Evolutionary conservation across 37 sponge, comb jelly and placozoan species (phyloP), one percentile per base, ranked within the genome.

Genomic region (Hexactinellida sp.): DNA sequence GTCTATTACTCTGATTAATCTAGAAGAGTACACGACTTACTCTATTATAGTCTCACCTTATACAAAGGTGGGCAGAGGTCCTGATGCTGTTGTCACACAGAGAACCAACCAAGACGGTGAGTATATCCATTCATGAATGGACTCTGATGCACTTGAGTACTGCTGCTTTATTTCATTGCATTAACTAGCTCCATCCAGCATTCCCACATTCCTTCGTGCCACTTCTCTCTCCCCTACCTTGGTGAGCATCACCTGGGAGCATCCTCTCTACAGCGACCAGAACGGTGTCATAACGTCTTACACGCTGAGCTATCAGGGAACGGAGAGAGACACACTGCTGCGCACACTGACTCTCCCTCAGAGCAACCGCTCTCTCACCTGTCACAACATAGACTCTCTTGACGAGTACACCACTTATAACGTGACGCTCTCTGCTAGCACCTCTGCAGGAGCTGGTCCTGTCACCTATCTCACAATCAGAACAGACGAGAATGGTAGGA

Each of bases 401-500:
- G 76, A 63, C 19, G 76, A 63, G 76, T 63, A 25, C 34, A 63
- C 76, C 76, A 63, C 76, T 63, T 63, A 63, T 23, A n/a, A 25
- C 19, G 13, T 63, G 3, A 21, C 76, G 30, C 32, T 63, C 28
- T 63, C 76, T 32, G 76, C 76, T 28, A 3, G 5, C 34, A 63
- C 76, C 76, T 32, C 76, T 63, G 76, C 13, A 32, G 76, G 76
- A 63, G 76, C 76, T 63, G 76, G 76, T 32, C 76, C 76, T 63
- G 76, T 63, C 3, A 7, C 76, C 25, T 21, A 23, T 32, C 19
- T 63, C 34, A 63, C 76, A 7, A 23, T 63, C 5, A 63, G 21
- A 10, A 63, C 76, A 32, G 32, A 32, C 13, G 76, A 63, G 13
- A 10, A 63, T n/a, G 21, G 76, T 63, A n/a, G 13, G 76, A 47